Conservation (phyloP, 2,113 vertebrate genomes). For the Recurvirostra avosetta region DNA sequence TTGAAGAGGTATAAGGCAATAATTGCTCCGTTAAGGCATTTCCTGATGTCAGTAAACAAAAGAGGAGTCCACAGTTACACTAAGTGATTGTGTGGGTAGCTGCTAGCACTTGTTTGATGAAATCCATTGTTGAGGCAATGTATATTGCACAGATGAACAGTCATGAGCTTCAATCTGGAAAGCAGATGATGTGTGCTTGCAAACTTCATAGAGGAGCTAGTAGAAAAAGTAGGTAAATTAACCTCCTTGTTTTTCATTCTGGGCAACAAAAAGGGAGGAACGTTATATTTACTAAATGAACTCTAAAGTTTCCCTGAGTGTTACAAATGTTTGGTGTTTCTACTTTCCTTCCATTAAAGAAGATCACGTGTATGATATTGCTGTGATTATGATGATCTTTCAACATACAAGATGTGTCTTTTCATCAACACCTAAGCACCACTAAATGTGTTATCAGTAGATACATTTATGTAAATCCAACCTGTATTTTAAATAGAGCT, state of each 20-base stretch:
- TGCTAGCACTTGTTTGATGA: neutral
- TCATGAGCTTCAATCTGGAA: neutral
- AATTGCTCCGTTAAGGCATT: neutral
- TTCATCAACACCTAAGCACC: neutral
- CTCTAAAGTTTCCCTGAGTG: neutral
- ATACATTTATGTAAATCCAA: neutral
- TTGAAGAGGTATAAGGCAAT: conserved; percentile 13
- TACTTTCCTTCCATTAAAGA: neutral
- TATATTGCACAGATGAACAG: neutral
- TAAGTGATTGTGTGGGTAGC: neutral
- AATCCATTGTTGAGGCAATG: neutral
- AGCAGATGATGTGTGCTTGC: neutral
- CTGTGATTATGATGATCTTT: neutral
- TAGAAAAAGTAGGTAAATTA: neutral
- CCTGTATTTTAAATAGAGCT: neutral
- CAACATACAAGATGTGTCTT: neutral
- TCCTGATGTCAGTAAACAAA: neutral
- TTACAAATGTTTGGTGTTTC: neutral
- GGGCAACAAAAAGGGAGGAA: neutral
- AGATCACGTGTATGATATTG: neutral
- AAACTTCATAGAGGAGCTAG: neutral
- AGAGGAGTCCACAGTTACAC: neutral
- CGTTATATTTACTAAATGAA: neutral
- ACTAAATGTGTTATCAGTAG: neutral
- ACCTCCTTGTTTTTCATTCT: neutral